Base-by-base conservation (phyloP, 2,113 vertebrate genomes). In the Gymnobelideus leadbeateri region DNA sequence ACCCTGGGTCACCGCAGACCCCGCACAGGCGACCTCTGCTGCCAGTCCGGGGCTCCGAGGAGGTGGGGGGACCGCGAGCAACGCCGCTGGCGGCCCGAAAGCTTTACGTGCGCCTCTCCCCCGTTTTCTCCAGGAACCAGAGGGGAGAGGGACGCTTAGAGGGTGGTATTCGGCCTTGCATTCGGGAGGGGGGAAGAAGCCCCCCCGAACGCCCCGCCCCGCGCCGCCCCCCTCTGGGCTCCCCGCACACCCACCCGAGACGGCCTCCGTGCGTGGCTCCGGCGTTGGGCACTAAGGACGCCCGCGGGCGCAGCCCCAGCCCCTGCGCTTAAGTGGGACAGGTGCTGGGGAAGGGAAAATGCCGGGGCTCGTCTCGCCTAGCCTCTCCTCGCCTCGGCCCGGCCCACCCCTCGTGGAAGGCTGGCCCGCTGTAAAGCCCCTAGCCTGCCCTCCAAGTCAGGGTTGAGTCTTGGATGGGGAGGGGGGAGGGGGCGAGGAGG, bases 261-360 rank as follows among this genome's bases (percentile, higher is more conserved):
- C 96, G 94, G 93, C 96, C 97, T 94, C 97, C 9, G 37, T 61
- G 92, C 92, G 91, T 96, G 96, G 90, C 95, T 90, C 23, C 52
- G 93, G 96, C 61, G 91, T 46, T 51, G 0, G 49, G 94, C 93
- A 94, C 92, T 16, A 51, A 94, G 94, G 96, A 95, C 68, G 95
- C 89, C 92, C 51, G 94, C 93, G 46, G 96, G 92, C 92, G 84
- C 95, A 97, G 94, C 97, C 97, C 95, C 93, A 91, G 94, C 95
- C 96, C 91, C 50, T 5, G 96, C 90, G 96, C 97, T 43, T 23
- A 97, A 97, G 93, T 97, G 97, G 97, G 97, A 98, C 97, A 98
- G 97, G 97, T 98, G 97, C 97, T 97, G 96, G 95, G 84, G 90
- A 96, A 97, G 93, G 94, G 68, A 96, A 97, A 98, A 96, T 96